Evolutionary conservation across 2,888 invertebrate genomes (phyloP), one percentile per base, ranked within the genome.

Genomic region (Lumbricus terrestris): DNA sequence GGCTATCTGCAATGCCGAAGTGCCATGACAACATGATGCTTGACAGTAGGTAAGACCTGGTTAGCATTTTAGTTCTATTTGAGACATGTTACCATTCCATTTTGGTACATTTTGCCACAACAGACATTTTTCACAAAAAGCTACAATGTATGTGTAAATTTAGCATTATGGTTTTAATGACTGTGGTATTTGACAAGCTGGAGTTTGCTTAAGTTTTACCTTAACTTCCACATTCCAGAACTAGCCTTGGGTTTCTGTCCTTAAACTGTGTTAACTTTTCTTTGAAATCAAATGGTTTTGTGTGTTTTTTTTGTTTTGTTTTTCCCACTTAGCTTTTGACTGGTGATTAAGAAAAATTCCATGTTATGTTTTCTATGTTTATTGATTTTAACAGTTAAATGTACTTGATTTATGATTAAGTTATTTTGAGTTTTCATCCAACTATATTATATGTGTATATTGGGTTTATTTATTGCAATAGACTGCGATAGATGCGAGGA

Each of bases 291-390:
- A 37, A 85, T 85, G 34, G 85, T n/a, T 85, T 85, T 54, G 2
- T 54, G 54, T 29, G 8, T 69, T 0, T 69, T n/a, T 69, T 69
- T 69, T 69, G 69, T 69, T 69, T 69, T n/a, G n/a, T n/a, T 69
- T n/a, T 69, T 69, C 69, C n/a, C 69, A 69, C 69, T 85, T 85
- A 23, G 35, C 23, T 85, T 34, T 35, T 37, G 85, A 85, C 85
- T 85, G 85, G 85, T 85, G 85, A 85, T 85, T 35, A 23, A 85
- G 37, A 85, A 23, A 82, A 85, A 85, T 85, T 85, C 85, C 85
- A 85, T 37, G 23, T 85, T 85, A 35, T 85, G 33, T 33, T 85
- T 85, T 85, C n/a, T 85, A 23, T 35, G 29, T 85, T 83, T 37
- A 85, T 34, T 85, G 85, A 85, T 85, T 85, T 34, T 37, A 85